Base-by-base conservation (phyloP, 2,888 invertebrate genomes). In the Drosophila greeni region DNA sequence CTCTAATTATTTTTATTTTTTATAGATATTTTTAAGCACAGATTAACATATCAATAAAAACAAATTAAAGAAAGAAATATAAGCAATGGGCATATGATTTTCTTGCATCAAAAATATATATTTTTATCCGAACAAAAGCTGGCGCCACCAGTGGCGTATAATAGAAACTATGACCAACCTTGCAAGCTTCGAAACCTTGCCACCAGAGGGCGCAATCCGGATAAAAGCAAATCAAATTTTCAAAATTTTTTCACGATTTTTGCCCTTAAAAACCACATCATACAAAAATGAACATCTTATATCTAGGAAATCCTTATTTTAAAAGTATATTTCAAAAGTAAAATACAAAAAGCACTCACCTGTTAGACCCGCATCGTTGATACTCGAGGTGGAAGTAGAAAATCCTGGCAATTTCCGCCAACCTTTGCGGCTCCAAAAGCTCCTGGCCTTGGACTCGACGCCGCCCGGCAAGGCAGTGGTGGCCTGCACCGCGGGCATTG, bases 321-420 rank as follows among this genome's bases (percentile, higher is more conserved):
- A 5, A 2, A 24, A 2, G n/a, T 24, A 24, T 42, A 42, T 42
- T n/a, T 24, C 5, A 1, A n/a, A 42, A 26, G 7, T 5, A 12
- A 16, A n/a, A 90, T 2, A 14, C 9, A 4, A 1, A 0, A 7
- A n/a, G n/a, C n/a, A 42, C 92, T 92, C 89, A 93, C 93, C 94
- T 87, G 79, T 62, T 53, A 91, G 90, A 65, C 92, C 92, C 42
- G 91, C 91, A 87, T 94, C 94, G 86, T 93, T 92, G 84, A 92
- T 92, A 85, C 92, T 93, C 78, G 92, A 92, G 54, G 92, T 92
- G 83, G 93, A 93, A 79, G 93, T 92, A 58, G 93, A 92, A 83
- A 94, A 93, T 29, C 93, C 93, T 16, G 94, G 93, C 75, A 94
- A 90, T 87, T 94, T 94, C 85, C 93, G 93, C 94, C 94, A 95